Evolutionary conservation across 2,113 vertebrate species (phyloP).

Genomic region (Vulpes ferrilata): DNA sequence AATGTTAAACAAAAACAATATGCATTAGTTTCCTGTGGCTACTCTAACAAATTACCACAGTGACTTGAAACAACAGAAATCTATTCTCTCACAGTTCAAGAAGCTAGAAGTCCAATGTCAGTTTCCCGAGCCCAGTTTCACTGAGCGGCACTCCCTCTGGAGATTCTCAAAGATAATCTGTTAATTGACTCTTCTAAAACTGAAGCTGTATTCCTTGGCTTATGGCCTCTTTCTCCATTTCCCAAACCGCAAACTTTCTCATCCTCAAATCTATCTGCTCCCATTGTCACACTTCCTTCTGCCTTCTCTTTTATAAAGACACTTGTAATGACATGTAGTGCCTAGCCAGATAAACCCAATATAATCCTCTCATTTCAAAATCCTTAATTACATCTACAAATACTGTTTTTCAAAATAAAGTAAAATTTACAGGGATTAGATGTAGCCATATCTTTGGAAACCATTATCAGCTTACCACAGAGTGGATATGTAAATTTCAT

Average conservation of each 20-base stretch:
- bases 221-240: background rate
- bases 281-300: background rate
- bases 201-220: background rate
- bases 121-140: background rate
- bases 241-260: background rate
- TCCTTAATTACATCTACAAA: background rate
- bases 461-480: background rate
- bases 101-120: background rate
- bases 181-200: no score
- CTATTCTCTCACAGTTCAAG: background rate
- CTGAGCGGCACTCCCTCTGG: background rate
- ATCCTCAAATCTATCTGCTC: no score
- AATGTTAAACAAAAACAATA: background rate
- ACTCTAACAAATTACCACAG: background rate
- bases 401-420: background rate
- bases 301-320: background rate
- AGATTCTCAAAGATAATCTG: background rate
- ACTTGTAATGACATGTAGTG: background rate
- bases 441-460: background rate
- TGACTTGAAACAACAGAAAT: background rate
- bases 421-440: background rate
- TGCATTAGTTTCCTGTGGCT: background rate
- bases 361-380: constrained; percentile 9
- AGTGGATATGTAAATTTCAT: background rate
- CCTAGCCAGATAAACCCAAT: background rate